Base-by-base conservation (phyloP, 2,113 vertebrate species). In the Toxostoma redivivum region DNA sequence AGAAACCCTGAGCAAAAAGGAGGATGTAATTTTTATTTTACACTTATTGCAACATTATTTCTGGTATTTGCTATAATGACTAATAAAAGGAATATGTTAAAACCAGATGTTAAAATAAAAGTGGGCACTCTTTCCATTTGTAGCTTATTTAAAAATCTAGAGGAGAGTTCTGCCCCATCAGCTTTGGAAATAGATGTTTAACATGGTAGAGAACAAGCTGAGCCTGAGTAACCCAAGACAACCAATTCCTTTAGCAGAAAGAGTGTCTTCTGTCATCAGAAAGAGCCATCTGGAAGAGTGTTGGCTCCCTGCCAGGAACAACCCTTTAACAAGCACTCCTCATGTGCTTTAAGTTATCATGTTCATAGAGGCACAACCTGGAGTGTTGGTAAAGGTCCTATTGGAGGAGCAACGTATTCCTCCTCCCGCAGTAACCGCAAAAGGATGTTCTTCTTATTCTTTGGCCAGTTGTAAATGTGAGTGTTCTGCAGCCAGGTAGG, bases 401-500 rank as follows among this genome's bases (percentile, higher is more conserved):
- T 56, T 4, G 98, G 98, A 97, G 97, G 97, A 61, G 97, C 97
- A 60, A 99, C 94, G 7, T 99, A 99, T 66, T 99, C 98, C 78
- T 99, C 99, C 96, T 99, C 98, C 81, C 99, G 96, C 74, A 99
- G 97, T 69, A 99, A 97, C 53, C 99, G 98, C 92, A 99, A 81
- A 48, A 99, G 97, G 92, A 99, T 98, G 91, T 99, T 99, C 94
- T 98, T 97, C 65, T 97, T 98, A 88, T 99, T 99, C 60, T 94
- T 95, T 10, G 99, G 99, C 99, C 99, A 99, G 66, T 95, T 98
- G 92, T 99, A 99, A 92, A 99, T 93, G 50, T 98, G 98, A 81
- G 99, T 99, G 97, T 98, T 99, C 97, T 98, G 98, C 42, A 99
- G 98, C 99, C 99, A 99, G 96, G 93, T 98, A 64, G 99, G 99